Evolutionary conservation across 1,140 invertebrate species (phyloP), one percentile per base, ranked within the genome.

Genomic region (Ericerus pela): DNA sequence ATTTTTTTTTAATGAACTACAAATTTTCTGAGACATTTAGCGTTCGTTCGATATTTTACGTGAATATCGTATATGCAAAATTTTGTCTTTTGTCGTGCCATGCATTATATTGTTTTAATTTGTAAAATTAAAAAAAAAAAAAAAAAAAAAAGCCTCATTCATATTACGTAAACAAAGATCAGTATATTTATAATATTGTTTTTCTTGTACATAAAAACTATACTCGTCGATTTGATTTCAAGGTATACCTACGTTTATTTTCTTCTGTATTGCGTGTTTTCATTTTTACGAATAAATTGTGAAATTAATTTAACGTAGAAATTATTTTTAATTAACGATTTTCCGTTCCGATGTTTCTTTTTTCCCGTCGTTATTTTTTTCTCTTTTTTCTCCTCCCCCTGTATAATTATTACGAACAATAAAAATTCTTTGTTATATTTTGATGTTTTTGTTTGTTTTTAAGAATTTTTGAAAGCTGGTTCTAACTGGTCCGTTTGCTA

Each of bases 271-370:
- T 47, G 20, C 26, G 16, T 47, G 41, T 16, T 14, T 47, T 3
- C 26, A 24, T 47, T 47, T 47, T 47, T 47, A 47, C 41, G 16
- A 33, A 33, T 10, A 10, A 10, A 47, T 47, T 24, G 22, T 18
- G 26, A 22, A 47, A 47, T 24, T 24, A 47, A 14, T 24, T 18
- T 47, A 47, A 47, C 41, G 20, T 47, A 47, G 41, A 12, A 47
- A 47, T 10, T 47, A 47, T 47, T 47, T 47, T 47, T 47, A 47
- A 47, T 47, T 47, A 47, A 47, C 41, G 41, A 47, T 47, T 47
- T 47, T 47, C 41, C 41, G 41, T 47, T n/a, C n/a, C n/a, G n/a
- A n/a, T n/a, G 26, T 24, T 47, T 38, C 26, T 24, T 47, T 47
- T 47, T 47, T 47, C 26, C 41, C 26, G 41, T 47, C 41, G 41